Evolutionary conservation across 2,888 invertebrate genomes (phyloP).

Genomic region (Chymomyza fuscimana): DNA sequence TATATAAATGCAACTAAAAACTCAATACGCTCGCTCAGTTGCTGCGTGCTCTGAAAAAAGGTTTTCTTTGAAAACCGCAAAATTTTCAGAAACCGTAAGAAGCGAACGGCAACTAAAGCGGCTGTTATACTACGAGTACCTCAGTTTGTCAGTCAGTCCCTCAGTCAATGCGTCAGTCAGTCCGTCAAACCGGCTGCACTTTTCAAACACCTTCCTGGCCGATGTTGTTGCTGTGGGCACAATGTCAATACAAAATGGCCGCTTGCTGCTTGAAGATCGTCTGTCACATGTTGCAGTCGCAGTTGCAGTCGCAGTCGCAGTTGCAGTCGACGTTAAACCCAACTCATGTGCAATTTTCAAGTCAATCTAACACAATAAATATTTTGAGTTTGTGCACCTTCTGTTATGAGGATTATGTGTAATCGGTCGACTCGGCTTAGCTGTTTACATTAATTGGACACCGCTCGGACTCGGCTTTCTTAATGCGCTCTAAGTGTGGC

Average conservation of each 20-base stretch:
- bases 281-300: neutral
- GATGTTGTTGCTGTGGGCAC: slow-evolving; percentile 1
- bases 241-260: slow-evolving; percentile 48
- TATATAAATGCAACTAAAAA: slow-evolving; percentile 2
- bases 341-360: slow-evolving; percentile 31
- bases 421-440: slow-evolving; percentile 59
- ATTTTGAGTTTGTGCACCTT: slow-evolving; percentile 15
- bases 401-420: slow-evolving; percentile 45
- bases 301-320: neutral
- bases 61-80: slow-evolving; percentile 69
- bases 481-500: slow-evolving; percentile 45
- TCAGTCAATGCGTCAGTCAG: slow-evolving; percentile 19
- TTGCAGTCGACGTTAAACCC: neutral
- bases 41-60: slow-evolving; percentile 29
- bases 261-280: slow-evolving; percentile 26
- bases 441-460: slow-evolving; percentile 61
- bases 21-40: neutral
- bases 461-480: slow-evolving; percentile 33
- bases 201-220: slow-evolving; percentile 56
- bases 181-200: slow-evolving; percentile 47
- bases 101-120: slow-evolving; percentile 28
- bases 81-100: slow-evolving; percentile 64
- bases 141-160: slow-evolving; percentile 2
- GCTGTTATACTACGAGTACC: neutral
- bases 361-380: slow-evolving; percentile 32